A percentile compares a stretch with the other conserved stretches of the same genome.
Conservation (phyloP, 2,113 vertebrate species). For the Tringa solitaria region DNA sequence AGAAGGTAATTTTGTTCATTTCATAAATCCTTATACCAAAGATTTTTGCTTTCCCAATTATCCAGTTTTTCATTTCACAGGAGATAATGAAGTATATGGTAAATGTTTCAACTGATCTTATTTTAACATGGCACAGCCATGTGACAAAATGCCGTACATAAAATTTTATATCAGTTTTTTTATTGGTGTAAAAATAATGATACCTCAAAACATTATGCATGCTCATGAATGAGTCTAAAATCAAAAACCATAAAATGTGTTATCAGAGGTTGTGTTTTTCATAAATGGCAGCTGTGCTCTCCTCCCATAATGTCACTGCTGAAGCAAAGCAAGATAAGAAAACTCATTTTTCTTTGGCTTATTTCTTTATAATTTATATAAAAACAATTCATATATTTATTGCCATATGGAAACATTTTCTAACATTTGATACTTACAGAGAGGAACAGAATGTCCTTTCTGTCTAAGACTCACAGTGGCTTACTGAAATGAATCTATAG, state of each 20-base stretch:
- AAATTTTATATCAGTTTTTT: background rate
- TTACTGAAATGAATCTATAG: background rate
- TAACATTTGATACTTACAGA: background rate
- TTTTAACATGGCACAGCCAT: conserved; percentile 13
- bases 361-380: conserved; percentile 27
- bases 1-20: conserved; percentile 66
- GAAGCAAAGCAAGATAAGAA: conserved; percentile 31
- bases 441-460: background rate
- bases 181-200: conserved; percentile 45
- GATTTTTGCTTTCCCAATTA: conserved; percentile 67
- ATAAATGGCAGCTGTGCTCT: conserved; percentile 41
- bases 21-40: conserved; percentile 60
- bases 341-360: conserved; percentile 17
- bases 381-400: background rate
- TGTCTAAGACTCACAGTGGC: background rate
- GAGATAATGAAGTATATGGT: conserved; percentile 39
- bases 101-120: conserved; percentile 53
- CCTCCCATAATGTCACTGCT: conserved; percentile 9
- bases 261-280: conserved; percentile 38
- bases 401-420: background rate
- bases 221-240: conserved; percentile 35
- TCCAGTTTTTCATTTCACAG: conserved; percentile 53
- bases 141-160: conserved; percentile 40
- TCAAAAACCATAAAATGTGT: conserved; percentile 45
- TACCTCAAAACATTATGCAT: conserved; percentile 34